Evolutionary conservation across 1,140 invertebrate species (phyloP).

Genomic region (Anoplolepis gracilipes): DNA sequence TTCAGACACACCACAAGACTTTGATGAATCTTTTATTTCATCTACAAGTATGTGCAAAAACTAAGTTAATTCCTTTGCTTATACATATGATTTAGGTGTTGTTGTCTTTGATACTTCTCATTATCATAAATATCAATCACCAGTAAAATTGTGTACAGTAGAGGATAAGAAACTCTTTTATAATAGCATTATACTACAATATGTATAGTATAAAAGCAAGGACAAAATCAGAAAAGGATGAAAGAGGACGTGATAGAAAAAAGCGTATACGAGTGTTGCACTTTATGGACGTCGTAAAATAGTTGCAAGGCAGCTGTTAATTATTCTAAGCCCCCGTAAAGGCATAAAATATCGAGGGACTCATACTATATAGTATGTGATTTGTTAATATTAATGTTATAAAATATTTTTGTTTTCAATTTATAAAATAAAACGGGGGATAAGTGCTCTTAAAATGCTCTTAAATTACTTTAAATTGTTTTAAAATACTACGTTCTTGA

Average conservation of each 20-base stretch:
- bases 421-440: too few species aligned
- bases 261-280: background rate
- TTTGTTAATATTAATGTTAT: too few species aligned
- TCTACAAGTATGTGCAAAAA: background rate
- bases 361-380: too few species aligned
- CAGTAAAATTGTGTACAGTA: background rate
- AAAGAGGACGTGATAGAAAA: conserved; percentile 49
- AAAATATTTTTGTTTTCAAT: too few species aligned
- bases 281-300: background rate
- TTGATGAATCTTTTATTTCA: background rate
- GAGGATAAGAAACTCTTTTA: background rate
- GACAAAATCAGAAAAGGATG: conserved; percentile 66
- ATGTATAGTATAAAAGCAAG: conserved; percentile 22
- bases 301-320: background rate
- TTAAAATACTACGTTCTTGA: background rate
- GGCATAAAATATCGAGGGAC: too few species aligned
- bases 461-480: too few species aligned
- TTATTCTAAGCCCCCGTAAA: background rate
- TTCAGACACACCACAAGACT: background rate
- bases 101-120: background rate
- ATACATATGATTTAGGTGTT: background rate
- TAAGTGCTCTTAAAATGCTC: too few species aligned
- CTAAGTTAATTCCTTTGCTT: background rate
- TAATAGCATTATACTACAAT: background rate
- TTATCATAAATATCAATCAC: background rate